A percentile compares a stretch with the other conserved stretches of the same genome.
These are phyloP conservation scores for Monarcha castaneiventris DNA, from an alignment of 2,113 vertebrate species.

Conservation along the genomic window DNA sequence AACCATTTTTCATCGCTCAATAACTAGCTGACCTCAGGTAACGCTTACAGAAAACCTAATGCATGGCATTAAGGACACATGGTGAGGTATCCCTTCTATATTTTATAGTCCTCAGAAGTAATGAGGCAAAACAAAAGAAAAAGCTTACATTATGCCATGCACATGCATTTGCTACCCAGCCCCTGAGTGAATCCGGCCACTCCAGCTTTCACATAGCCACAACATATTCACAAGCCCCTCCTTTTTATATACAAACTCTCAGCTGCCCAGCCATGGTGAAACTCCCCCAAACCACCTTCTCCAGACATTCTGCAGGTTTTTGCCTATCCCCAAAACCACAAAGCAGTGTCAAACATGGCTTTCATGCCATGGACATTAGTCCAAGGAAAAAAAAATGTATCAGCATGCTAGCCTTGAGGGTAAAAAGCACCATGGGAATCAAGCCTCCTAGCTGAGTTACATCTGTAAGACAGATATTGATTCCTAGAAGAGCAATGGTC, in stretches of 20 bases:
- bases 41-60: background rate
- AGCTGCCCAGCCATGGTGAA: background rate
- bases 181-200: background rate
- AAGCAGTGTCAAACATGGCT: background rate
- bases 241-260: background rate
- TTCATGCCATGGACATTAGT: background rate
- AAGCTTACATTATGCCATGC: background rate
- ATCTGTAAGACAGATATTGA: background rate
- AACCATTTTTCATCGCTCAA: background rate
- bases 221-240: background rate
- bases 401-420: background rate
- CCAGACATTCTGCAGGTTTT: background rate
- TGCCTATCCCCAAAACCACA: background rate
- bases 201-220: background rate
- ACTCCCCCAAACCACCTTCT: background rate
- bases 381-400: background rate
- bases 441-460: background rate
- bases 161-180: background rate
- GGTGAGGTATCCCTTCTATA: background rate
- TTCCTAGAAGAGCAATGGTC: background rate
- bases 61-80: background rate
- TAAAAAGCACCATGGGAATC: background rate
- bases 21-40: conserved; percentile 9
- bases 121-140: background rate
- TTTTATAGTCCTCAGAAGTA: background rate